Evolutionary conservation across 1,140 invertebrate genomes (phyloP).

Genomic region (Aleiodes sp.): DNA sequence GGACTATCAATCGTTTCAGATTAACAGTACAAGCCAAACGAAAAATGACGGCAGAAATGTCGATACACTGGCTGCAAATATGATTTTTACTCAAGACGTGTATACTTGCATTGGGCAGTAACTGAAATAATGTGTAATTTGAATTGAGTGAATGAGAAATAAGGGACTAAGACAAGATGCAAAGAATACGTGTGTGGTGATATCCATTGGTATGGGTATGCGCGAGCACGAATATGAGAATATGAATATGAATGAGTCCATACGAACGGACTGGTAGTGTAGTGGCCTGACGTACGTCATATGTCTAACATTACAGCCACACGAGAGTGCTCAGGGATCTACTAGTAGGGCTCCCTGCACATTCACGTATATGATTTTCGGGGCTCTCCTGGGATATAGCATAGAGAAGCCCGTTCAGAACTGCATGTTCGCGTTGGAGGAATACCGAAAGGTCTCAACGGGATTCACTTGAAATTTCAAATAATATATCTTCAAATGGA

Average conservation of each 20-base stretch:
- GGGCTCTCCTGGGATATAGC: slow-evolving; percentile 3
- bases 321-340: neutral
- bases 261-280: slow-evolving; percentile 26
- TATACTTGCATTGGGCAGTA: too few relatives aligned
- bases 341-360: neutral
- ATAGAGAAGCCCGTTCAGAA: slow-evolving; percentile 7
- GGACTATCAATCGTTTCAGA: too few relatives aligned
- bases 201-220: slow-evolving; percentile 37
- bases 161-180: neutral
- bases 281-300: slow-evolving; percentile 46
- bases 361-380: slow-evolving; percentile 27
- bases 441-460: neutral
- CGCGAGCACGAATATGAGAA: slow-evolving; percentile 42
- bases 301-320: slow-evolving; percentile 44
- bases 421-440: neutral
- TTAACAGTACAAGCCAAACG: too few relatives aligned
- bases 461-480: neutral
- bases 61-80: too few relatives aligned
- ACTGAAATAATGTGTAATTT: too few relatives aligned
- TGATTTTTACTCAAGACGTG: too few relatives aligned
- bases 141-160: neutral
- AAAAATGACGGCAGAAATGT: too few relatives aligned
- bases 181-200: neutral
- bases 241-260: slow-evolving; percentile 58
- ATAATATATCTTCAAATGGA: neutral